phyloP scores from a whole-genome alignment of 2,797 vertebrate genomes.

The Clamator glandarius region DNA sequence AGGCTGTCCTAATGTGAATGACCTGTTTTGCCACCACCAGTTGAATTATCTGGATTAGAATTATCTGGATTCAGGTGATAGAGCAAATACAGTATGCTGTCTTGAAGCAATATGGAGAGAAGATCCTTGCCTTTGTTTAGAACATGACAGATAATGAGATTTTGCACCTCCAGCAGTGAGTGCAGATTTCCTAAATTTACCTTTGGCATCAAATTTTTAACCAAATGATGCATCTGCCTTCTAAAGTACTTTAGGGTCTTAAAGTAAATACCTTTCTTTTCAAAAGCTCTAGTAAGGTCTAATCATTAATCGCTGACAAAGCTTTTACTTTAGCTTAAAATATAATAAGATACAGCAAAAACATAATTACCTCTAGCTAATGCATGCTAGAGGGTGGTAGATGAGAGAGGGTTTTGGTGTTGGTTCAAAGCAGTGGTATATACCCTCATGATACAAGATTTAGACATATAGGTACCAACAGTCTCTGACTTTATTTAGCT shows the following conservation, averaged over 20 bases:
- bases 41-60: not conserved
- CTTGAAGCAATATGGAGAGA: not conserved
- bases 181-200: not conserved
- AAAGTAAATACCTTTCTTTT: not conserved
- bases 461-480: not conserved
- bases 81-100: not conserved
- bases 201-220: not conserved
- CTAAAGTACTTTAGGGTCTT: not conserved
- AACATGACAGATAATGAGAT: not conserved
- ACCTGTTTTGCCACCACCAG: constrained; percentile 19
- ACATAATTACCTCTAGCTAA: not conserved
- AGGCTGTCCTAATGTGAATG: not conserved
- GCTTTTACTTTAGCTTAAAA: not conserved
- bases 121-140: not conserved
- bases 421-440: not conserved
- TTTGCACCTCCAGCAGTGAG: not conserved
- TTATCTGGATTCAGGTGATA: not conserved
- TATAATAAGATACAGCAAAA: not conserved
- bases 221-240: not conserved
- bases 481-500: not conserved
- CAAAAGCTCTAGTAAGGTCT: not conserved
- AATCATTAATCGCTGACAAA: not conserved
- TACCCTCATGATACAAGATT: not conserved
- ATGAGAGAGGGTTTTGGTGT: not conserved
- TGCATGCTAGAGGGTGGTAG: not conserved